phyloP scores from a whole-genome alignment of 2,888 invertebrate genomes.

The Cantharis nigra region DNA sequence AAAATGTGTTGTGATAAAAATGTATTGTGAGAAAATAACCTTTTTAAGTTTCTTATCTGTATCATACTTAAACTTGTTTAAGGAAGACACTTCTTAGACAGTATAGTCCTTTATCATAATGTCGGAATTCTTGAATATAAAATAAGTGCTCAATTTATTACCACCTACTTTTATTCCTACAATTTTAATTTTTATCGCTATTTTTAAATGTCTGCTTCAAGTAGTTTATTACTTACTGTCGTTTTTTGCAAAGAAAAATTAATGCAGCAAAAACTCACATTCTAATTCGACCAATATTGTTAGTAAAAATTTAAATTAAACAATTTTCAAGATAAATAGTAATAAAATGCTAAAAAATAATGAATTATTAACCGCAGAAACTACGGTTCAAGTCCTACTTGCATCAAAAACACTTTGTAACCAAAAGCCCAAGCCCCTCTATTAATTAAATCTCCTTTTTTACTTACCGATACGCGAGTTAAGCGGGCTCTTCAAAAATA shows the following conservation, averaged over 20 bases:
- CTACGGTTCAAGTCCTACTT: too few species aligned
- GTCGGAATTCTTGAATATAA: conserved; percentile 35
- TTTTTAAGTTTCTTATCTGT: conserved; percentile 39
- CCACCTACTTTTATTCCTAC: conserved; percentile 12
- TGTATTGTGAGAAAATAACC: conserved; percentile 31
- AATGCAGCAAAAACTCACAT: background rate
- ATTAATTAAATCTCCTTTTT: too few species aligned
- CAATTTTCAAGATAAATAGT: too few species aligned
- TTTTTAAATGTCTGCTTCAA: background rate
- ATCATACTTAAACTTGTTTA: conserved; percentile 41
- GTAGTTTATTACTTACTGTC: background rate
- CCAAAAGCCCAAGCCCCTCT: too few species aligned
- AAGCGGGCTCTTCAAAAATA: too few species aligned
- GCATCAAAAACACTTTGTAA: too few species aligned
- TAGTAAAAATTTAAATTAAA: too few species aligned
- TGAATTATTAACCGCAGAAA: too few species aligned
- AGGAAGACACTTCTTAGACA: conserved; percentile 38
- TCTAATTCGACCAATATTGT: too few species aligned
- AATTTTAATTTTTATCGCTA: background rate
- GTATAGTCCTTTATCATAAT: conserved; percentile 38
- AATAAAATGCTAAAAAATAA: too few species aligned
- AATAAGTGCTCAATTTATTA: conserved; percentile 33
- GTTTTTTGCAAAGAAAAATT: background rate
- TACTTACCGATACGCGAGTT: too few species aligned
- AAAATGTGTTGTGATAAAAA: conserved; percentile 32